A percentile compares a stretch with the other conserved stretches of the same genome.
phyloP scores from a whole-genome alignment of 2,888 invertebrate genomes.

The Chrysolina oricalcia region DNA sequence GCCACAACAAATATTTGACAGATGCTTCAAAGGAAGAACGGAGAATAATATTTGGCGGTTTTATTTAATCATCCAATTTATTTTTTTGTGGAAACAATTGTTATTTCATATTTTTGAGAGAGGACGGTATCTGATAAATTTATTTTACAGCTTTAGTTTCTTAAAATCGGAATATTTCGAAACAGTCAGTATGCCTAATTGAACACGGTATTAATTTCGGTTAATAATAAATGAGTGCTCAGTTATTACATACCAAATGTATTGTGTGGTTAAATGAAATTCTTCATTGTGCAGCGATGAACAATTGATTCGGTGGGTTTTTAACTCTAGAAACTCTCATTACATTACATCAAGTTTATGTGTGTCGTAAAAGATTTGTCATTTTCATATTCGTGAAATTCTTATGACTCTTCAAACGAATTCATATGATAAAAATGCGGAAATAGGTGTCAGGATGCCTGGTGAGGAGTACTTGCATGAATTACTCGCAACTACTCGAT shows the following conservation, averaged over 20 bases:
- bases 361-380: background rate
- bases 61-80: background rate
- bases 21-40: slow-evolving; percentile 25
- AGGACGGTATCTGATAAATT: background rate
- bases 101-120: background rate
- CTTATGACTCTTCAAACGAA: no score
- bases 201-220: background rate
- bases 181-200: background rate
- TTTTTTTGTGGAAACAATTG: no score
- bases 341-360: background rate
- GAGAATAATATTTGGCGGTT: slow-evolving; percentile 1
- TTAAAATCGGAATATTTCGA: background rate
- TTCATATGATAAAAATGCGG: no score
- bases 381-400: no score
- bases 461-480: no score
- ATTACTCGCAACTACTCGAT: no score
- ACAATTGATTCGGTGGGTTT: background rate
- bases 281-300: background rate
- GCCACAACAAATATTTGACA: slow-evolving; percentile 30
- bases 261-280: background rate
- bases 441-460: no score
- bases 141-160: no score
- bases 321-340: background rate
- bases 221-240: background rate
- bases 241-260: background rate